Evolutionary conservation across 92 coral and sea anemone genomes (phyloP).

Genomic region (Desmophyllum pertusum): DNA sequence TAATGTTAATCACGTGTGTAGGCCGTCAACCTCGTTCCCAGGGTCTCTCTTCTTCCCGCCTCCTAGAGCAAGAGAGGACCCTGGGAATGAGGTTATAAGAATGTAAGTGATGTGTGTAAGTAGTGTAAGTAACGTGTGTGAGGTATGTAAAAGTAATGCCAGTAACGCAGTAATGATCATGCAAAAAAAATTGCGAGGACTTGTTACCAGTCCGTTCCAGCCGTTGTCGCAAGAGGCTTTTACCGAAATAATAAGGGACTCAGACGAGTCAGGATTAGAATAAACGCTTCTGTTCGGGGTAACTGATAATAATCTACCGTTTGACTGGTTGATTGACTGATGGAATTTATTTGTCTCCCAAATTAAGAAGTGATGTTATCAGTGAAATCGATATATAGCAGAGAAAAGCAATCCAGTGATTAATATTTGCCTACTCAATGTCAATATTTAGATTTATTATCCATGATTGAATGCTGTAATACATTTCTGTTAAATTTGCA

Average conservation of each 20-base stretch:
- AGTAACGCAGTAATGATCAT: background rate
- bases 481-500: slow-evolving; percentile 13
- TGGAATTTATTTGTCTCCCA: background rate
- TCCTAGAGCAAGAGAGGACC: too few relatives aligned
- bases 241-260: background rate
- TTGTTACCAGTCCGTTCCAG: background rate
- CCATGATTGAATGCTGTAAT: background rate
- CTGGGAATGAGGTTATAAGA: too few relatives aligned
- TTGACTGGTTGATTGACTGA: background rate
- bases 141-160: background rate
- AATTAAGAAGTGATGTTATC: background rate
- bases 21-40: too few relatives aligned
- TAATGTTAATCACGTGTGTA: too few relatives aligned
- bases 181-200: background rate
- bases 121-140: background rate
- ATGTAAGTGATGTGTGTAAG: background rate
- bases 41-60: too few relatives aligned
- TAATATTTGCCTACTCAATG: background rate
- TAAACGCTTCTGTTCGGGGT: background rate
- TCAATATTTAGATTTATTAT: slow-evolving; percentile 10
- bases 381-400: background rate
- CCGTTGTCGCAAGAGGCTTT: background rate
- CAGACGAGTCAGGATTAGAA: background rate
- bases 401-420: background rate
- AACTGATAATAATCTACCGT: background rate